Conservation (phyloP, 2,888 invertebrate species). For the Iselma pallidipennis region DNA sequence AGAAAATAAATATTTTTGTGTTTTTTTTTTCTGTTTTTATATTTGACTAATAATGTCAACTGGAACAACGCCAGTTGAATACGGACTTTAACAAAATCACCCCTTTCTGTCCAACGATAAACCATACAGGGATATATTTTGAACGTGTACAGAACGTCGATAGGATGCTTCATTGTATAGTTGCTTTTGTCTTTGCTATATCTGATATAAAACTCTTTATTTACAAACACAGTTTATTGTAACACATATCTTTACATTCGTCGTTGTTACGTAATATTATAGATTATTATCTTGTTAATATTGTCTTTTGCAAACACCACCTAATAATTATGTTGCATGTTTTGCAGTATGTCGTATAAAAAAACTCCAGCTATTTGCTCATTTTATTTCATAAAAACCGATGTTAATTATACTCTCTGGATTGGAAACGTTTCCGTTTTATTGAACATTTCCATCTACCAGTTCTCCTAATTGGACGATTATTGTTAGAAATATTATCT, state of each 20-base stretch:
- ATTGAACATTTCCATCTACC: too few relatives aligned
- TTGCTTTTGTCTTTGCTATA: constrained; percentile 15
- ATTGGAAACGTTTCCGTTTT: too few relatives aligned
- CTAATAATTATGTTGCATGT: too few relatives aligned
- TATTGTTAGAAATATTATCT: not conserved
- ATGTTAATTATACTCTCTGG: too few relatives aligned
- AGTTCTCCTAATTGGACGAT: too few relatives aligned
- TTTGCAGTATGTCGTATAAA: too few relatives aligned
- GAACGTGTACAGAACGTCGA: constrained; percentile 17
- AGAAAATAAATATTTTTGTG: too few relatives aligned
- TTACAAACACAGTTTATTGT: constrained; percentile 12
- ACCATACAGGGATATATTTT: constrained; percentile 13
- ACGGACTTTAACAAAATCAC: not conserved
- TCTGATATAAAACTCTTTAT: constrained; percentile 16
- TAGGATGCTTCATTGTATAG: constrained; percentile 16
- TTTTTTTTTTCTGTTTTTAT: too few relatives aligned
- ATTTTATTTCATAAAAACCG: too few relatives aligned
- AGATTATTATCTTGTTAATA: not conserved
- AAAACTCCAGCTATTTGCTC: too few relatives aligned
- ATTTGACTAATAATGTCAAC: not conserved
- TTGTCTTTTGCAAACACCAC: too few relatives aligned
- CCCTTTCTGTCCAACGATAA: constrained; percentile 4
- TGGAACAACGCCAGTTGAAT: not conserved
- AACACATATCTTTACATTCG: constrained; percentile 5
- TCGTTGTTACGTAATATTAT: not conserved